phyloP scores from a whole-genome alignment of 2,113 vertebrate genomes.

The Formicarius rufipectus region DNA sequence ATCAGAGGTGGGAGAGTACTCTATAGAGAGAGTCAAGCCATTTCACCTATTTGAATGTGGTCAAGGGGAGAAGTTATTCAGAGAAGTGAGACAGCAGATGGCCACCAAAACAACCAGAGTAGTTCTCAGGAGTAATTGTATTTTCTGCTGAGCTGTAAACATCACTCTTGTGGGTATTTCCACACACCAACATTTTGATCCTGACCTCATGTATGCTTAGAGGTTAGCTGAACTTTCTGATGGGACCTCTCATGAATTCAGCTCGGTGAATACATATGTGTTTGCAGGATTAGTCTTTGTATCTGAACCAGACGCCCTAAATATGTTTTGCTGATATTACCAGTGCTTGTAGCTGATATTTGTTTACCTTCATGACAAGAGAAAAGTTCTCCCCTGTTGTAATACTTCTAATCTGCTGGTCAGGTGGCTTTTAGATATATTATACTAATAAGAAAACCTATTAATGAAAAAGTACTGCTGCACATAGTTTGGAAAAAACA shows the following conservation, averaged over 20 bases:
- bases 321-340: background rate
- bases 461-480: background rate
- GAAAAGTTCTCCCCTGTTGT: background rate
- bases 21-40: background rate
- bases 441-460: background rate
- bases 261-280: background rate
- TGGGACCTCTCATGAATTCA: background rate
- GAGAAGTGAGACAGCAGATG: constrained; percentile 53
- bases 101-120: constrained; percentile 38
- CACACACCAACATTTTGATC: background rate
- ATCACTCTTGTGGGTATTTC: constrained; percentile 41
- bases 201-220: background rate
- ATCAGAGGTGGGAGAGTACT: background rate
- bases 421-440: background rate
- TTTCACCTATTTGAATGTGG: constrained; percentile 23
- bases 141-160: constrained; percentile 58
- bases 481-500: background rate
- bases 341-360: background rate
- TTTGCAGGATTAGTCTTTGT: background rate
- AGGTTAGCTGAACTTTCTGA: background rate
- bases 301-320: background rate
- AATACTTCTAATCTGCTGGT: background rate
- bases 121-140: constrained; percentile 24
- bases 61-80: background rate
- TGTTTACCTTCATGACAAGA: background rate